A percentile compares a stretch with the other conserved stretches of the same genome.
phyloP scores from a whole-genome alignment of 1,140 invertebrate species.

The Nasonia longicornis region DNA sequence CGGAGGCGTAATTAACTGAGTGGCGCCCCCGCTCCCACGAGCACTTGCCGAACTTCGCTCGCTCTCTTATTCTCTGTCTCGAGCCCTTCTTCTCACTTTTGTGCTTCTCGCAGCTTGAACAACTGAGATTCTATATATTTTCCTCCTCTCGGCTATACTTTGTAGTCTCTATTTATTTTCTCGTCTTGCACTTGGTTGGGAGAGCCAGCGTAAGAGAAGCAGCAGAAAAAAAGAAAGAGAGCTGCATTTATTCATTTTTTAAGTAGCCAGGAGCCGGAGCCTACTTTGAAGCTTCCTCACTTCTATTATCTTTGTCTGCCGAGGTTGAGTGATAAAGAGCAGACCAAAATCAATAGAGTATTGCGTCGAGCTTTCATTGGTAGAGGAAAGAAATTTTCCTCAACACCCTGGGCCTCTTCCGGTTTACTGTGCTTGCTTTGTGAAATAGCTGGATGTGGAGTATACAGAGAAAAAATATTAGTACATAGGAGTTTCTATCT shows the following conservation, averaged over 20 bases:
- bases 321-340: neutral
- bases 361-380: neutral
- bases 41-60: neutral
- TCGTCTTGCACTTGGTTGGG: neutral
- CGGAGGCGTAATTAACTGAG: constrained; percentile 27
- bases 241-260: constrained; percentile 29
- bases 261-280: neutral
- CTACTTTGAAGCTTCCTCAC: neutral
- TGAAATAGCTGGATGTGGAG: no score
- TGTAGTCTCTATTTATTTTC: constrained; percentile 21
- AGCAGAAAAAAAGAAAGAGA: neutral
- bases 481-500: no score
- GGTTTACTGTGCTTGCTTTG: no score
- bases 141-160: neutral
- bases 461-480: no score
- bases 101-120: neutral
- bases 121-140: constrained; percentile 14
- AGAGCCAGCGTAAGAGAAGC: neutral
- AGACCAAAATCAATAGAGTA: neutral
- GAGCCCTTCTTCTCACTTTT: constrained; percentile 7
- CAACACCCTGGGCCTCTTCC: no score
- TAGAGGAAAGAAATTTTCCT: neutral
- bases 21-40: constrained; percentile 1
- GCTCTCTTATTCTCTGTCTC: neutral
- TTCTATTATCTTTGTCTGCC: neutral